Conservation (phyloP, 2,797 vertebrate species). For the Agapornis canus region DNA sequence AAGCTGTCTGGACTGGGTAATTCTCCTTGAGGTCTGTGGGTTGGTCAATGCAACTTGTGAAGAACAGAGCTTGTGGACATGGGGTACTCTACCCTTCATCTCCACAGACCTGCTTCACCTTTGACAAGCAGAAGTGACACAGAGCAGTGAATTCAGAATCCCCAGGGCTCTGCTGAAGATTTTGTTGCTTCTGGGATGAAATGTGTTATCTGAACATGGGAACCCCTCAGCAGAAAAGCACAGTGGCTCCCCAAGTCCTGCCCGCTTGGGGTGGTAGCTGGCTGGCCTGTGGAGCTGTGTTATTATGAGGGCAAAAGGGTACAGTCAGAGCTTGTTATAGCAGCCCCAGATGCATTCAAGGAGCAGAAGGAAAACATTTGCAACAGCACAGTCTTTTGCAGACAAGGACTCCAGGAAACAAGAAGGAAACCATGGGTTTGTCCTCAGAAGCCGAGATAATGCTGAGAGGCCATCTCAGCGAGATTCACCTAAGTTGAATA, state of each 20-base stretch:
- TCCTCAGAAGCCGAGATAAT: neutral
- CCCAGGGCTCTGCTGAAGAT: neutral
- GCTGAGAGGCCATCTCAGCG: neutral
- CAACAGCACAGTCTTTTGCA: neutral
- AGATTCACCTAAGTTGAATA: neutral
- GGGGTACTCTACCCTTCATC: neutral
- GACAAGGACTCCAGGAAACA: neutral
- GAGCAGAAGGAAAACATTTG: neutral
- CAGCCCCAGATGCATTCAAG: neutral
- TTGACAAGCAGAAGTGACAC: neutral
- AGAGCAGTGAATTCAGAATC: neutral
- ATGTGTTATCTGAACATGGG: neutral
- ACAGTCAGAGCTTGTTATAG: neutral
- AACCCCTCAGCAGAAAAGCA: neutral
- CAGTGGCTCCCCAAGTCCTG: neutral
- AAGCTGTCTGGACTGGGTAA: neutral
- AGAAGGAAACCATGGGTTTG: neutral
- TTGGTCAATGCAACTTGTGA: neutral
- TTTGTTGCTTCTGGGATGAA: neutral
- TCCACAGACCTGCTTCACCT: neutral
- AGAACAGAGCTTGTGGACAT: neutral
- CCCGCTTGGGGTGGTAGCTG: neutral
- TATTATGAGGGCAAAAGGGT: neutral
- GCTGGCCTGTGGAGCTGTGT: neutral
- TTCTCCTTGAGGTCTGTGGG: accelerated